phyloP scores from a whole-genome alignment of 2,888 invertebrate species.

The Leptinotarsa tumamoca region DNA sequence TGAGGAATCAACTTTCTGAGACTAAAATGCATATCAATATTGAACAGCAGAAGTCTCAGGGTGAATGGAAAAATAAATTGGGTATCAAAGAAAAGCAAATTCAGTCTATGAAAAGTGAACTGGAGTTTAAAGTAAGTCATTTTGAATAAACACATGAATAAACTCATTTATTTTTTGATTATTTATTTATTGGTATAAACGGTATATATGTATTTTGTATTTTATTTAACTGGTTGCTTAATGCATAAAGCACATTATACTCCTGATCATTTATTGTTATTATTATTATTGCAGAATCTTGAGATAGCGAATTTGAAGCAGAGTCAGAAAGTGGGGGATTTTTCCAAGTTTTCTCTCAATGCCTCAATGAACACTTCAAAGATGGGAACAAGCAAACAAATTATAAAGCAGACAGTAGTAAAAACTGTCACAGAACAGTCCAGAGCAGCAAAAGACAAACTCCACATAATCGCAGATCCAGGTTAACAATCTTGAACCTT shows the following conservation, averaged over 20 bases:
- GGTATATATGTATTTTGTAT: too few species aligned
- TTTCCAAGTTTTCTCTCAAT: conserved; percentile 41
- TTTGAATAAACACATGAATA: background rate
- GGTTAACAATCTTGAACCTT: conserved; percentile 33
- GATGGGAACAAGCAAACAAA: conserved; percentile 21
- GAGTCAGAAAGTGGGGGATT: conserved; percentile 67
- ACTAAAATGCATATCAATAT: conserved; percentile 66
- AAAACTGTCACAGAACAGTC: background rate
- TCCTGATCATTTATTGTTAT: too few species aligned
- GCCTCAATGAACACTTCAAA: conserved; percentile 32
- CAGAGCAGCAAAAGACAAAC: conserved; percentile 19
- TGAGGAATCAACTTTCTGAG: conserved; percentile 70
- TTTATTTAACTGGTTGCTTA: too few species aligned
- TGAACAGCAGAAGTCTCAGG: conserved; percentile 65
- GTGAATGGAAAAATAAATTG: conserved; percentile 70
- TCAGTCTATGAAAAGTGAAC: conserved; percentile 67
- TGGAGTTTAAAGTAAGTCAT: conserved; percentile 70
- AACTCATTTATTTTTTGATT: background rate
- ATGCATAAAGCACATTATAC: too few species aligned
- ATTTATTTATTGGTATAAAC: too few species aligned
- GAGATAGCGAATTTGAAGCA: conserved; percentile 72
- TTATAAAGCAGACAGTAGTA: background rate
- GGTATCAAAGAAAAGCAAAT: conserved; percentile 65
- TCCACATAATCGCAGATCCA: conserved; percentile 41
- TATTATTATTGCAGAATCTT: conserved; percentile 67